A percentile compares a stretch with the other conserved stretches of the same genome.
phyloP scores from a whole-genome alignment of 2,888 invertebrate species.

The Thecocarcelia acutangulata region DNA sequence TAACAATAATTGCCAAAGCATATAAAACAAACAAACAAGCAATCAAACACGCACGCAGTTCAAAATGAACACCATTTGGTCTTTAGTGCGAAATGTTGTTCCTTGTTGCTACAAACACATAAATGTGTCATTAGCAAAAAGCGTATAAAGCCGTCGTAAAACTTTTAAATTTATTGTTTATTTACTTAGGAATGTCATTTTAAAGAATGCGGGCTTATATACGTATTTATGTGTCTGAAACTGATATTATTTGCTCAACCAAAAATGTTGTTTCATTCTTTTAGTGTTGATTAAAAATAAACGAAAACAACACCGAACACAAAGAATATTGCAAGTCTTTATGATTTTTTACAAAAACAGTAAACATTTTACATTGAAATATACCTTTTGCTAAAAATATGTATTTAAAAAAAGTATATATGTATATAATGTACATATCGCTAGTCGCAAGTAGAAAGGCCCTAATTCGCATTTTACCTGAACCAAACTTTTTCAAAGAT shows the following conservation, averaged over 20 bases:
- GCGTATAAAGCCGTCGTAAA: constrained; percentile 28
- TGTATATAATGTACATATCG: no score
- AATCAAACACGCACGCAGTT: background rate
- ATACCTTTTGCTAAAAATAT: no score
- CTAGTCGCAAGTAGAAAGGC: no score
- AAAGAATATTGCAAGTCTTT: background rate
- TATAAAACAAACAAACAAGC: background rate
- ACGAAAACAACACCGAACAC: background rate
- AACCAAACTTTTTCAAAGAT: no score
- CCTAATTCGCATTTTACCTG: no score
- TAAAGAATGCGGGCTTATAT: background rate
- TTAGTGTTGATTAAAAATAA: background rate
- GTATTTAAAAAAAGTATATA: no score
- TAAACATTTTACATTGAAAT: no score
- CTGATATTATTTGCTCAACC: constrained; percentile 12
- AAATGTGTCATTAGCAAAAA: constrained; percentile 34
- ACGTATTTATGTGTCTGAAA: background rate
- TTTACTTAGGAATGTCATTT: background rate
- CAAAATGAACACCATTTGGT: background rate
- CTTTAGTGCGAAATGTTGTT: constrained; percentile 18
- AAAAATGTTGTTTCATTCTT: background rate
- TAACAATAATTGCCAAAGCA: constrained; percentile 15
- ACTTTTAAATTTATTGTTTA: constrained; percentile 55
- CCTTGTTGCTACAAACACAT: background rate
- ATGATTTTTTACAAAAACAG: no score